Conservation (phyloP, 1,140 invertebrate species). For the Neodiprion pinetum region DNA sequence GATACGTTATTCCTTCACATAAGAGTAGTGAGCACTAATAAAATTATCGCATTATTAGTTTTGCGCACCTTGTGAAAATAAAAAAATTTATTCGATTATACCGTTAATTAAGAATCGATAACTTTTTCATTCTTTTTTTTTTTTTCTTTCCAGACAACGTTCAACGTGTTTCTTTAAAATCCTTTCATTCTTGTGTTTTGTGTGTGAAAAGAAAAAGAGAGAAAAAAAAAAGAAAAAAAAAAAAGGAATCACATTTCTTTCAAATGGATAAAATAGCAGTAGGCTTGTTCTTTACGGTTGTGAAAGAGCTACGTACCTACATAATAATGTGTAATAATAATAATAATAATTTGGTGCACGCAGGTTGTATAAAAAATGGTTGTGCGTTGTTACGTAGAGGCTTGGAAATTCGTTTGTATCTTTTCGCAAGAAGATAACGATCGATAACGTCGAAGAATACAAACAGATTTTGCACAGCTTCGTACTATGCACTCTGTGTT, state of each 20-base stretch:
- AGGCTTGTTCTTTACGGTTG: no score
- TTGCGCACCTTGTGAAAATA: no score
- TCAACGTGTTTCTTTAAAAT: not conserved
- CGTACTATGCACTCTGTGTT: slow-evolving; percentile 64
- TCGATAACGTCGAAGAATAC: slow-evolving; percentile 9
- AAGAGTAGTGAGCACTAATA: no score
- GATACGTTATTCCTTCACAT: no score
- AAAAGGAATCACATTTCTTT: not conserved
- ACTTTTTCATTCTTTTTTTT: not conserved
- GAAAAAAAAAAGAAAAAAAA: not conserved
- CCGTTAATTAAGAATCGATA: slow-evolving; percentile 2
- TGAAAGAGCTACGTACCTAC: not conserved
- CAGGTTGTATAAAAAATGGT: slow-evolving; percentile 58
- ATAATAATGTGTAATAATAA: slow-evolving; percentile 30
- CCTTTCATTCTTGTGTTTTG: slow-evolving; percentile 9
- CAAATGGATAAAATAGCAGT: not conserved
- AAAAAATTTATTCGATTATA: not conserved
- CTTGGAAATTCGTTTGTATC: slow-evolving; percentile 41
- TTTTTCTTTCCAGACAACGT: slow-evolving; percentile 9
- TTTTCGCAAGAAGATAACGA: not conserved
- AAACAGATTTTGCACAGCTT: slow-evolving; percentile 43
- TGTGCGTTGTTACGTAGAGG: slow-evolving; percentile 57
- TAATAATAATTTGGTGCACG: slow-evolving; percentile 47
- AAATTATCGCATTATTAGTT: no score
- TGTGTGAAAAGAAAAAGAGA: not conserved